Percentiles rank a stretch among this genome's conserved stretches.
Evolutionary conservation across 1,140 invertebrate genomes (phyloP).

Genomic region (Eubasilissa regina): DNA sequence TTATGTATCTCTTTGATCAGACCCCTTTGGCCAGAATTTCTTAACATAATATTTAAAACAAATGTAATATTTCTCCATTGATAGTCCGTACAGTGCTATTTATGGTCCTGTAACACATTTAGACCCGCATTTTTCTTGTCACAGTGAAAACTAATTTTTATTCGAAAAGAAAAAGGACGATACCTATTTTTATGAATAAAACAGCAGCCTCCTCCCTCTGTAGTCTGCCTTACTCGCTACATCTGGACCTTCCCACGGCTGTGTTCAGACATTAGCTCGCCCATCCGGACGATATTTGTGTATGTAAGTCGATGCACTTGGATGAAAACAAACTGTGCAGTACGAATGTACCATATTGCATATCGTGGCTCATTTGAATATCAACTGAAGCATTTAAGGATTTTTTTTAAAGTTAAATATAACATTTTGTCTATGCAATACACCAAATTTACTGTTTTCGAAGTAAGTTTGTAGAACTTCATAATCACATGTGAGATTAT

Average conservation of each 20-base stretch:
- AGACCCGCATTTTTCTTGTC: constrained; percentile 18
- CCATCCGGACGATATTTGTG: constrained; percentile 49
- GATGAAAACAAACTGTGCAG: not conserved
- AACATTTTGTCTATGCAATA: too few relatives aligned
- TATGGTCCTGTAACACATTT: constrained; percentile 14
- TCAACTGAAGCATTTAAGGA: not conserved
- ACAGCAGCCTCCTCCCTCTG: constrained; percentile 53
- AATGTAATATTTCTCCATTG: too few relatives aligned
- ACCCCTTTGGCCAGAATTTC: too few relatives aligned
- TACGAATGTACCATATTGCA: not conserved
- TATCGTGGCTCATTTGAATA: not conserved
- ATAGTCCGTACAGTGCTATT: too few relatives aligned
- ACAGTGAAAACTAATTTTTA: constrained; percentile 40
- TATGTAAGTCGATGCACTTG: constrained; percentile 41
- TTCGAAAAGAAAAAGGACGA: constrained; percentile 48
- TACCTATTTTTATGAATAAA: constrained; percentile 60
- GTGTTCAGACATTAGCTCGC: constrained; percentile 29
- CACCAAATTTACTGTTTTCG: too few relatives aligned
- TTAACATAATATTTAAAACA: too few relatives aligned
- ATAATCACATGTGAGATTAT: too few relatives aligned
- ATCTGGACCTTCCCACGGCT: constrained; percentile 48
- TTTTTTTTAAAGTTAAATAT: too few relatives aligned
- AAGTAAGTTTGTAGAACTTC: too few relatives aligned
- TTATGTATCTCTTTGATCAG: too few relatives aligned
- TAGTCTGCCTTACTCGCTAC: constrained; percentile 4